phyloP scores from a whole-genome alignment of 1,140 invertebrate species.

The honey bee (Apis mellifera) region DNA sequence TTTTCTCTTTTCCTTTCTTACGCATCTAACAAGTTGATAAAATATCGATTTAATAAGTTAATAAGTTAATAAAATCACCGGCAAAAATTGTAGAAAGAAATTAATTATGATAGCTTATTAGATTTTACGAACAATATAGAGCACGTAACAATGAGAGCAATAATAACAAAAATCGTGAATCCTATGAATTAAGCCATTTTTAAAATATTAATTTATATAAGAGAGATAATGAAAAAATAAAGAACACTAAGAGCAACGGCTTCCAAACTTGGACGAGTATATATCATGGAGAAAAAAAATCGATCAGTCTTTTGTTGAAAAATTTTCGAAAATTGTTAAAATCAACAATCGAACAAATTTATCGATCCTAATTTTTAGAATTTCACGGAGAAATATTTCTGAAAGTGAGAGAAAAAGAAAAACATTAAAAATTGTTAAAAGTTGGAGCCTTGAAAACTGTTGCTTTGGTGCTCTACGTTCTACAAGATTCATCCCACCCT shows the following conservation, averaged over 20 bases:
- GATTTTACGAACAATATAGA: background rate
- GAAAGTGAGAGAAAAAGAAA: background rate
- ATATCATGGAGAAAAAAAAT: background rate
- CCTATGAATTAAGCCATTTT: background rate
- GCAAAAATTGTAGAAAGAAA: background rate
- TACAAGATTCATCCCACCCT: constrained; percentile 20
- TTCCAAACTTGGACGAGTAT: background rate
- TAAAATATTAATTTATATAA: background rate
- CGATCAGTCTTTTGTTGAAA: background rate
- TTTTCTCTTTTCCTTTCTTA: background rate
- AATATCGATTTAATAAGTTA: too few species aligned
- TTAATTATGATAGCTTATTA: background rate
- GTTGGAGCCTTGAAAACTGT: background rate
- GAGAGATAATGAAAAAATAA: background rate
- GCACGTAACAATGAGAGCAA: background rate
- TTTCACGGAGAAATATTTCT: background rate
- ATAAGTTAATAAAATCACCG: constrained; percentile 8
- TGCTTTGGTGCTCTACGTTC: background rate
- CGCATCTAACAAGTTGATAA: background rate
- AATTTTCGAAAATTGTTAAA: background rate
- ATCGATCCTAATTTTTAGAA: background rate
- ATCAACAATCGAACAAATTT: too few species aligned
- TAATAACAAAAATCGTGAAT: background rate
- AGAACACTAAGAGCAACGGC: background rate
- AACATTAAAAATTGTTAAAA: background rate